Evolutionary conservation across 2,797 vertebrate genomes (phyloP).

Genomic region (Lophotriccus pileatus): DNA sequence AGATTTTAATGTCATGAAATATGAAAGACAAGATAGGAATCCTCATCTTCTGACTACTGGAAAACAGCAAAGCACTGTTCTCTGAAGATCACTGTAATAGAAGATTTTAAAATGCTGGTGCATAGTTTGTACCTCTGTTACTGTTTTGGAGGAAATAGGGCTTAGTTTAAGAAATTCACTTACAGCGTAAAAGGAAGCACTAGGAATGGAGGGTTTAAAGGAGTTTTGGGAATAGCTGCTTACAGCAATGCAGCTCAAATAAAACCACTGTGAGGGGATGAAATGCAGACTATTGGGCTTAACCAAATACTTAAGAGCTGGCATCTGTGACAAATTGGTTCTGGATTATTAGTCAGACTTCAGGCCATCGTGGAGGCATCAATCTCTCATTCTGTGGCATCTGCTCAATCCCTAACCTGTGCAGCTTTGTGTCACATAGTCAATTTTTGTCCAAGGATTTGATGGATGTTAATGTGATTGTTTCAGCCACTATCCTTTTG

Average conservation of each 20-base stretch:
- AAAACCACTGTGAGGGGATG: background rate
- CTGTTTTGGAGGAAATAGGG: background rate
- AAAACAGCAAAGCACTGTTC: background rate
- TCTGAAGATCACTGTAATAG: background rate
- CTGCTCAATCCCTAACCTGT: conserved; percentile 44
- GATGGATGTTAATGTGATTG: conserved; percentile 27
- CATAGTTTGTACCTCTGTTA: background rate
- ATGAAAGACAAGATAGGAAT: background rate
- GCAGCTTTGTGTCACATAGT: conserved; percentile 42
- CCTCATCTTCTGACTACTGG: background rate
- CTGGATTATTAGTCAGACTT: conserved; percentile 55
- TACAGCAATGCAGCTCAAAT: background rate
- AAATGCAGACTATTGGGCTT: conserved; percentile 23
- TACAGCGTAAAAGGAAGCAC: background rate
- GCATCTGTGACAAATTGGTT: conserved; percentile 56
- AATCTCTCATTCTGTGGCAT: conserved; percentile 32
- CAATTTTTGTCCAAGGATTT: conserved; percentile 52
- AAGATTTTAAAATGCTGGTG: background rate
- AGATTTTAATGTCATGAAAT: background rate
- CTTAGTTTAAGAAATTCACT: background rate
- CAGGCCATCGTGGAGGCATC: conserved; percentile 12
- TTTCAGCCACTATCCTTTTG: conserved; percentile 12
- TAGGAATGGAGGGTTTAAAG: background rate
- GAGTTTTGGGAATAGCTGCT: background rate
- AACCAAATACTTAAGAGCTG: conserved; percentile 33